These are phyloP conservation scores for Scolopax mira DNA, from an alignment of 2,113 vertebrate genomes.

Conservation along the genomic window DNA sequence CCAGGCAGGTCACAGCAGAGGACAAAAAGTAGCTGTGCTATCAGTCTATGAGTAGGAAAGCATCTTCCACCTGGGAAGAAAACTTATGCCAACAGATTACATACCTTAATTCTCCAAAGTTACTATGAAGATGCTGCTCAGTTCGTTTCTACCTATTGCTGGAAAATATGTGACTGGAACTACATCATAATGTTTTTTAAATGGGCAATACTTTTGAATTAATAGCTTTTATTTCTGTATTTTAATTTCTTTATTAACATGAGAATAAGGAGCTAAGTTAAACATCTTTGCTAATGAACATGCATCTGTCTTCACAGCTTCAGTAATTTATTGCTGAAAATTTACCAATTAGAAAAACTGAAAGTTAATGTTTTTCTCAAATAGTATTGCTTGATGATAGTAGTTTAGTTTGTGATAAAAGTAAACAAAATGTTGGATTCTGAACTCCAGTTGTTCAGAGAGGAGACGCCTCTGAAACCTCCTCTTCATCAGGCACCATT, in stretches of 20 bases:
- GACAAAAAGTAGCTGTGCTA: conserved; percentile 23
- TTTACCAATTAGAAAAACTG: not conserved
- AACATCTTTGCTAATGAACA: not conserved
- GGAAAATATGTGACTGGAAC: not conserved
- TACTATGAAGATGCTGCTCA: not conserved
- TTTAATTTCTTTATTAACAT: not conserved
- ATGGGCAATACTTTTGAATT: not conserved
- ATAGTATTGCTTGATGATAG: not conserved
- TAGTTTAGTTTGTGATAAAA: not conserved
- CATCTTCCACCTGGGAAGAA: conserved; percentile 12
- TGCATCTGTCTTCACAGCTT: not conserved
- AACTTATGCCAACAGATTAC: not conserved
- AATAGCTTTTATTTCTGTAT: not conserved
- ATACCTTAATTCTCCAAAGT: not conserved
- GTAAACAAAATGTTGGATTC: not conserved
- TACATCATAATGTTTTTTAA: not conserved
- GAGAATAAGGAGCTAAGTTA: not conserved
- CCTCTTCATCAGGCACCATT: not conserved
- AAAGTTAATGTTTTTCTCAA: not conserved
- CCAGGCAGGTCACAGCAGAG: not conserved
- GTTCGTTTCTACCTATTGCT: not conserved
- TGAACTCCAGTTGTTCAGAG: not conserved
- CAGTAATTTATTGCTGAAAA: not conserved
- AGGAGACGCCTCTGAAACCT: not conserved
- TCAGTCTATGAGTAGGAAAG: not conserved